These are phyloP conservation scores for Nudaria mundana DNA, from an alignment of 2,888 invertebrate genomes.

Conservation along the genomic window DNA sequence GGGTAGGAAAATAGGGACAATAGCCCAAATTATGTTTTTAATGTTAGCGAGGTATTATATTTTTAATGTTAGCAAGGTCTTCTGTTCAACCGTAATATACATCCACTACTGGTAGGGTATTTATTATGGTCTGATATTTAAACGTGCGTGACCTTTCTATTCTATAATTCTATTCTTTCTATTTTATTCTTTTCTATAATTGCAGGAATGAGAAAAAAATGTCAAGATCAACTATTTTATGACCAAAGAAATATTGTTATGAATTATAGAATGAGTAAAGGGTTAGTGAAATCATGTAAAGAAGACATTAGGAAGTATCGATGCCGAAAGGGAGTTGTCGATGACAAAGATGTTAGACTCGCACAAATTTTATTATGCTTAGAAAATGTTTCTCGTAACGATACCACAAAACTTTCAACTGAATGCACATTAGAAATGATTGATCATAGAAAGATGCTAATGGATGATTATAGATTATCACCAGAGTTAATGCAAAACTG, in stretches of 20 bases:
- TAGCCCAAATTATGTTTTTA: too few species aligned
- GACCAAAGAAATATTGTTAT: conserved; percentile 93
- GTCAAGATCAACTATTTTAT: conserved; percentile 90
- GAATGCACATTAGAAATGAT: conserved; percentile 95
- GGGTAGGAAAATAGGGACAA: too few species aligned
- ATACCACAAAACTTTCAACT: conserved; percentile 85
- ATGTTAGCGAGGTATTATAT: too few species aligned
- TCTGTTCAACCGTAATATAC: too few species aligned
- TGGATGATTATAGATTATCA: conserved; percentile 96
- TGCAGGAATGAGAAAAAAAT: conserved; percentile 83
- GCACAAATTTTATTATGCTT: conserved; percentile 96
- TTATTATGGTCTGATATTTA: too few species aligned
- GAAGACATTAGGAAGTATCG: conserved; percentile 93
- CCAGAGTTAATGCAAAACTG: conserved; percentile 96
- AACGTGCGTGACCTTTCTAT: too few species aligned
- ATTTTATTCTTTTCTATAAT: too few species aligned
- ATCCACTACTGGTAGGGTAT: too few species aligned
- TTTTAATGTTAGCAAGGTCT: too few species aligned
- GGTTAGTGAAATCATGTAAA: conserved; percentile 92
- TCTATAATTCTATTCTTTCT: too few species aligned
- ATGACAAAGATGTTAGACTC: conserved; percentile 90
- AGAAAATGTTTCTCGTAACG: conserved; percentile 88
- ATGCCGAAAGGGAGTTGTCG: conserved; percentile 91
- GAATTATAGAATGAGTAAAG: conserved; percentile 95
- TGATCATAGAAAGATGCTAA: conserved; percentile 93